Percentiles rank a stretch among this genome's conserved stretches.
These are phyloP conservation scores for Drosophila phalerata DNA, from an alignment of 2,888 invertebrate genomes.

Conservation along the genomic window DNA sequence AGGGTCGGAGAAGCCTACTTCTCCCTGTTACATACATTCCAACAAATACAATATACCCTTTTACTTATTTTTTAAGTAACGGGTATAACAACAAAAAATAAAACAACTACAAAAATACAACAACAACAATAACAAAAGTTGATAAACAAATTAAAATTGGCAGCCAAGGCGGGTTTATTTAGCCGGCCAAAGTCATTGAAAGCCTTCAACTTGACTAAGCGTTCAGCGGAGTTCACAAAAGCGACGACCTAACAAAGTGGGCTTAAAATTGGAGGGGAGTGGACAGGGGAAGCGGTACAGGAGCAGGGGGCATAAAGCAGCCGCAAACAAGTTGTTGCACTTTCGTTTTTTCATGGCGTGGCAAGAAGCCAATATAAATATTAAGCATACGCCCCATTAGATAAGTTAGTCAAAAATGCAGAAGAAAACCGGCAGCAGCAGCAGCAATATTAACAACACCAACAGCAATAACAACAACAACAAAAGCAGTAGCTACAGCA, in stretches of 20 bases:
- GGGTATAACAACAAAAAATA: too few relatives aligned
- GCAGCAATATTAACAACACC: not conserved
- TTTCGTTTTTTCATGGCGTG: conserved; percentile 48
- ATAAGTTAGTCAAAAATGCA: conserved; percentile 10
- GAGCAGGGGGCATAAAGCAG: not conserved
- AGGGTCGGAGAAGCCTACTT: too few relatives aligned
- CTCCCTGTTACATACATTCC: too few relatives aligned
- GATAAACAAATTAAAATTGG: conserved; percentile 73
- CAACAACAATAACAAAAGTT: conserved; percentile 31
- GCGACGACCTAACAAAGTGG: conserved; percentile 1
- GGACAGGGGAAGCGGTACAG: too few relatives aligned
- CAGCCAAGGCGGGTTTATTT: conserved; percentile 74
- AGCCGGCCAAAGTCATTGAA: conserved; percentile 59
- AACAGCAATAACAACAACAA: not conserved
- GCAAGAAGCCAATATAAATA: not conserved
- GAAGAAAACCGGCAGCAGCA: conserved; percentile 10
- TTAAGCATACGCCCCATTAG: conserved; percentile 9
- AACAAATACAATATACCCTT: too few relatives aligned
- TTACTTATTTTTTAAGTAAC: too few relatives aligned
- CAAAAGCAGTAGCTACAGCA: conserved; percentile 6
- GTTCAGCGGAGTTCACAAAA: conserved; percentile 48
- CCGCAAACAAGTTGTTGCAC: conserved; percentile 38
- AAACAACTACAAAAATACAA: conserved; percentile 19
- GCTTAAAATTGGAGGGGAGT: not conserved
- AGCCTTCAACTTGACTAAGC: conserved; percentile 75